phyloP scores from a whole-genome alignment of 2,797 vertebrate species.

The Paramormyrops hopkinsi region DNA sequence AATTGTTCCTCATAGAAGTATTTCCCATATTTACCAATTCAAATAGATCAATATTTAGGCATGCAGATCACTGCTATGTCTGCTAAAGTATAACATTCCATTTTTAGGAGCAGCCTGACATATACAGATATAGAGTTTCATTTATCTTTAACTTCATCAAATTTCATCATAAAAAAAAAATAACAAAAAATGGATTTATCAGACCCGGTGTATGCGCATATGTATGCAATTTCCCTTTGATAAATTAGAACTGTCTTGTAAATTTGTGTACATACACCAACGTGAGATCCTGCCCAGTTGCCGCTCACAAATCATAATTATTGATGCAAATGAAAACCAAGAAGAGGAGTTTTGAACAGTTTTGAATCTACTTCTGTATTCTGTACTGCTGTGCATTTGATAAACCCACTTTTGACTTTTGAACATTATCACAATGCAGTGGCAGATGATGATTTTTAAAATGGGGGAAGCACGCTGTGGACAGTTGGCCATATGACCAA shows the following conservation, averaged over 20 bases:
- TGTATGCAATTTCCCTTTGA: background rate
- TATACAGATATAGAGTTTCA: background rate
- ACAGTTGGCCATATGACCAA: background rate
- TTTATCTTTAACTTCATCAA: background rate
- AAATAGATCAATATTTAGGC: background rate
- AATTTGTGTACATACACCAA: background rate
- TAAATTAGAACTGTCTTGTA: background rate
- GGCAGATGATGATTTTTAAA: background rate
- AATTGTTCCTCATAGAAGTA: background rate
- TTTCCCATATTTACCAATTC: background rate
- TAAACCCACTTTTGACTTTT: background rate
- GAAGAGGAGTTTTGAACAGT: background rate
- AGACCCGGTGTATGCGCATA: background rate
- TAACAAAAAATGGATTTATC: background rate
- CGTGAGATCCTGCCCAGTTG: background rate
- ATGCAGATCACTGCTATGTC: background rate
- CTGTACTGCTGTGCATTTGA: background rate
- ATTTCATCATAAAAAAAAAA: background rate
- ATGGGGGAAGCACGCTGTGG: background rate
- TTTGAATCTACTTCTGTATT: background rate
- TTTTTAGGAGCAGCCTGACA: background rate
- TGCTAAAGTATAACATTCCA: background rate
- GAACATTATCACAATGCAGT: background rate
- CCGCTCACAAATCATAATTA: background rate
- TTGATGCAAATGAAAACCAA: background rate